Evolutionary conservation across 2,888 invertebrate genomes (phyloP).

Genomic region (Carpatolechia fugitivella): DNA sequence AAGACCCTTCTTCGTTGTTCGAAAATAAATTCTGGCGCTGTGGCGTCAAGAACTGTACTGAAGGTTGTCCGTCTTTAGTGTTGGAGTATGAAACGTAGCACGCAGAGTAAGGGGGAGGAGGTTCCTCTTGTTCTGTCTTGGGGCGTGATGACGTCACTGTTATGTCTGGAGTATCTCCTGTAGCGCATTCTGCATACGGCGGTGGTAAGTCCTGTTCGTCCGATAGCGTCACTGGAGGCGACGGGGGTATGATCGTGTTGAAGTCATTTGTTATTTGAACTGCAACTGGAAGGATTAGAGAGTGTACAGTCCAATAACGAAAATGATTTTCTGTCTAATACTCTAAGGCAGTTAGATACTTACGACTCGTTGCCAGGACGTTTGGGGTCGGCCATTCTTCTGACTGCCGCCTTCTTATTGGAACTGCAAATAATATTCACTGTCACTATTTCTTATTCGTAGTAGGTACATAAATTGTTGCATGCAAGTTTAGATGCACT

Average conservation of each 20-base stretch:
- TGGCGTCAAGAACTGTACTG: not conserved
- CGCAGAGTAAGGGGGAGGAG: conserved; percentile 62
- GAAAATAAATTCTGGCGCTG: conserved; percentile 16
- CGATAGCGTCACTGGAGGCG: conserved; percentile 5
- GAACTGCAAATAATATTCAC: conserved; percentile 26
- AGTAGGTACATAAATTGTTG: too few relatives aligned
- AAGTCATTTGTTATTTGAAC: not conserved
- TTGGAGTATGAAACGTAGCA: conserved; percentile 46
- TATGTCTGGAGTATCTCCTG: not conserved
- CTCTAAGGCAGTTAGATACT: conserved; percentile 28
- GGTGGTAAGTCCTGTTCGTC: conserved; percentile 37
- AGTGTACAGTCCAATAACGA: not conserved
- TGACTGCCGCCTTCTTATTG: conserved; percentile 31
- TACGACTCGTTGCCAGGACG: conserved; percentile 53
- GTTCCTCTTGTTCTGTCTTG: conserved; percentile 36
- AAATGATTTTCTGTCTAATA: too few relatives aligned
- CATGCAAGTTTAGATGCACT: too few relatives aligned
- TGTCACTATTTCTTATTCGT: too few relatives aligned
- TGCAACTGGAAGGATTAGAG: not conserved
- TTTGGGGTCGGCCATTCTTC: conserved; percentile 52
- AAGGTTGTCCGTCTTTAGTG: conserved; percentile 17
- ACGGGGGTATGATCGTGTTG: conserved; percentile 25
- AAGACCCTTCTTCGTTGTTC: not conserved
- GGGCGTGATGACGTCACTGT: not conserved
- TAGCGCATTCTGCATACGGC: conserved; percentile 49